Percentiles rank a stretch among this genome's conserved stretches.
These are phyloP conservation scores for Mustela erminea DNA, from an alignment of 2,797 vertebrate genomes.

Conservation along the genomic window DNA sequence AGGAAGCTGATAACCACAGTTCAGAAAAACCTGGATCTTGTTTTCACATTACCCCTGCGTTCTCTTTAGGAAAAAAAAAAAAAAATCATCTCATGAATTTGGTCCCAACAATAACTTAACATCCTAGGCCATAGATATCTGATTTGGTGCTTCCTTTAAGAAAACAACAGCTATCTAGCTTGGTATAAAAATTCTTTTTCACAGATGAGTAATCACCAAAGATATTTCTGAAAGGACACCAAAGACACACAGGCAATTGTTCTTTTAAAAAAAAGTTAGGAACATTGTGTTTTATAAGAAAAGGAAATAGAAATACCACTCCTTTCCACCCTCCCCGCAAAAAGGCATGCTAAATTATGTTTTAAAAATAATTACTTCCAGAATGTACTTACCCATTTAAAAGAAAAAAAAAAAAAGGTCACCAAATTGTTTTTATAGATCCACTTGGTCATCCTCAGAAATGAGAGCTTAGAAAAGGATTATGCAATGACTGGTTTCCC, in stretches of 20 bases:
- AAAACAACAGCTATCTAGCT: constrained; percentile 7
- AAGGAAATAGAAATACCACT: neutral
- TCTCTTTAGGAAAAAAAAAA: constrained; percentile 18
- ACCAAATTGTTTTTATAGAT: neutral
- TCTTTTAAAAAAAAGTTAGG: constrained; percentile 16
- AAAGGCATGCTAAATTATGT: neutral
- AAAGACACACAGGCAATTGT: neutral
- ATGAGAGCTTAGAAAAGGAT: neutral
- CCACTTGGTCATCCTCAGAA: neutral
- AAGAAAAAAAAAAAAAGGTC: neutral
- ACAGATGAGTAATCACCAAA: constrained; percentile 29
- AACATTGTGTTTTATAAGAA: neutral
- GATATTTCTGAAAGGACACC: constrained; percentile 18
- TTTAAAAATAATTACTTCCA: constrained; percentile 50
- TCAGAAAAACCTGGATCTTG: neutral
- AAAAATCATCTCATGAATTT: neutral
- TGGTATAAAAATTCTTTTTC: constrained; percentile 46
- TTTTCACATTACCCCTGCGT: neutral
- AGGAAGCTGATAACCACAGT: neutral
- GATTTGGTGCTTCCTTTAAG: neutral
- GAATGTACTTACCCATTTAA: neutral
- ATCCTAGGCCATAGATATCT: neutral
- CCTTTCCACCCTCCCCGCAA: neutral
- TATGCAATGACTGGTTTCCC: accelerated
- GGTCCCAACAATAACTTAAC: neutral